Percentiles rank a stretch among this genome's conserved stretches.
Conservation (phyloP, 92 coral and sea anemone genomes). For the Zoanthus gigantus region DNA sequence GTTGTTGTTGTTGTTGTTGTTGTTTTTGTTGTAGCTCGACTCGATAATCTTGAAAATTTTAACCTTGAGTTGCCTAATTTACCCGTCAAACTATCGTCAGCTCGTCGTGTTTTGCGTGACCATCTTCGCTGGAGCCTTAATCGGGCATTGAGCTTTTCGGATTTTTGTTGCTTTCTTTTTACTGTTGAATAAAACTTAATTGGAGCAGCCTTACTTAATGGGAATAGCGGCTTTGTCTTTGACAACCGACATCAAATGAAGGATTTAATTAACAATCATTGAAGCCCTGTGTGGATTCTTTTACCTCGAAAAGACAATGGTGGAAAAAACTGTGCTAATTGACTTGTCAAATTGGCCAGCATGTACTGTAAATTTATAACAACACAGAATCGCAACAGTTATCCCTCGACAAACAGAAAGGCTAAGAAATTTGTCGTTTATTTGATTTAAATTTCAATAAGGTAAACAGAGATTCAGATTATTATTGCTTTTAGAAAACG, state of each 20-base stretch:
- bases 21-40: too few relatives aligned
- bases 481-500: background rate
- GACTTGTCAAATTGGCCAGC: background rate
- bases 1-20: too few relatives aligned
- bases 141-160: too few relatives aligned
- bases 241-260: background rate
- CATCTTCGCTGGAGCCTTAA: too few relatives aligned
- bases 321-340: background rate
- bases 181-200: background rate
- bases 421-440: conserved; percentile 24
- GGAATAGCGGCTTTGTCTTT: background rate
- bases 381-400: background rate
- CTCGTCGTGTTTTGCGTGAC: too few relatives aligned
- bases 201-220: background rate
- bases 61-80: too few relatives aligned
- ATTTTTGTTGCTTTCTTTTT: background rate
- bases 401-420: conserved; percentile 1
- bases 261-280: background rate
- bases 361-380: background rate
- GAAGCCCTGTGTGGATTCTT: background rate
- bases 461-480: background rate
- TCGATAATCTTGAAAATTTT: too few relatives aligned
- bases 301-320: background rate
- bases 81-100: too few relatives aligned
- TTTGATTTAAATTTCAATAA: conserved; percentile 7